Evolutionary conservation across 2,888 invertebrate genomes (phyloP).

Genomic region (Parnassius mnemosyne): DNA sequence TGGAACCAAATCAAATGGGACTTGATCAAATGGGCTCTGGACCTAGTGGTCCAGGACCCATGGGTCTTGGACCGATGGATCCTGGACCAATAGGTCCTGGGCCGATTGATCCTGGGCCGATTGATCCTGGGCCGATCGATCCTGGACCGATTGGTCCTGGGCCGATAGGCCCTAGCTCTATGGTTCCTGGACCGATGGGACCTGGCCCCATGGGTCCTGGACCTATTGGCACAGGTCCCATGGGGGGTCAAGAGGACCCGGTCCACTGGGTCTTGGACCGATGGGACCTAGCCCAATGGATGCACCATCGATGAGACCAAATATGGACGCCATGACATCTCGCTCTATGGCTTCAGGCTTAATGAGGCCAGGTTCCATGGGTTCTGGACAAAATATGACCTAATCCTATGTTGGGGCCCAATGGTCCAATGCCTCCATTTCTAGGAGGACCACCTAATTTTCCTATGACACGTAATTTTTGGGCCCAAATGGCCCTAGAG

Average conservation of each 20-base stretch:
- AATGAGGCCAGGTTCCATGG: slow-evolving; percentile 35
- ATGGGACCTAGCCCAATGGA: slow-evolving; percentile 33
- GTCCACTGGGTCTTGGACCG: slow-evolving; percentile 37
- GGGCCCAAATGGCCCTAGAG: slow-evolving; percentile 68
- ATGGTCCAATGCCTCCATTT: slow-evolving; percentile 49
- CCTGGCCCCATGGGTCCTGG: slow-evolving; percentile 36
- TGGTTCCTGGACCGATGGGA: slow-evolving; percentile 33
- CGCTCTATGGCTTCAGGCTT: slow-evolving; percentile 21
- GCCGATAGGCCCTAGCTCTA: slow-evolving; percentile 33
- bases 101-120: slow-evolving; percentile 38
- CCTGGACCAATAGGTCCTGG: slow-evolving; percentile 30
- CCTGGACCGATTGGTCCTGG: slow-evolving; percentile 32
- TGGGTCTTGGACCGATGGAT: slow-evolving; percentile 30
- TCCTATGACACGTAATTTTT: slow-evolving; percentile 65
- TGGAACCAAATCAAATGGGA: slow-evolving; percentile 32
- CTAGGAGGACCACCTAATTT: slow-evolving; percentile 66
- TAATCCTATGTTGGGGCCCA: slow-evolving; percentile 35
- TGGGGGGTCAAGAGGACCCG: slow-evolving; percentile 27
- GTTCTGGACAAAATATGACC: slow-evolving; percentile 35
- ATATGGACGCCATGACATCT: slow-evolving; percentile 26
- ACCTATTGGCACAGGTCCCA: slow-evolving; percentile 33
- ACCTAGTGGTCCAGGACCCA: slow-evolving; percentile 29
- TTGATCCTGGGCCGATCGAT: slow-evolving; percentile 36
- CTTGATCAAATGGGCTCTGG: slow-evolving; percentile 32
- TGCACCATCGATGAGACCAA: slow-evolving; percentile 18